Base-by-base conservation (phyloP, 2,113 vertebrate genomes). In the Tachysurus vachellii region DNA sequence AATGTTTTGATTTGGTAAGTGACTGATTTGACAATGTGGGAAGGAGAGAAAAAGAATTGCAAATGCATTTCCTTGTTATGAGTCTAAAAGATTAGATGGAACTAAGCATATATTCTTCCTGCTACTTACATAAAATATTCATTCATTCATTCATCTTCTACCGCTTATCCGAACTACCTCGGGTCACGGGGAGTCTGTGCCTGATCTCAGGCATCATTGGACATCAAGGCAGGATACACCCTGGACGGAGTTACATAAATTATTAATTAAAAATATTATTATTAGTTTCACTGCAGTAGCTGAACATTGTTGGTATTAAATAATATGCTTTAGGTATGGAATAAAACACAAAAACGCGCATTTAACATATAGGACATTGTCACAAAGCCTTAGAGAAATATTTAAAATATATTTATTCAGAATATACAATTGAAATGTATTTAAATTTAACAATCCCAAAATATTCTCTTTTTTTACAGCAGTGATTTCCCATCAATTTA, bases 41-140 rank as follows among this genome's bases (percentile, higher is more conserved):
- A 62, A 82, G 16, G 28, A 13, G 36, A n/a, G 14, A 36, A 36
- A 44, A 23, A 44, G 44, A 53, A 16, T 31, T 31, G 36, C 56
- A 42, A 57, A 26, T 44, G 80, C 57, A 82, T 57, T 82, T 82
- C 57, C 57, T 62, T 17, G 28, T 82, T 59, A 80, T 17, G 75
- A 56, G 2, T 14, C 7, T 53, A 26, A 26, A 1, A 68, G 5
- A 4, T 28, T 68, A 10, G 11, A 11, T 47, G 21, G 71, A 75
- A 47, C 71, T 47, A 13, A 42, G 42, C 36, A 44, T 26, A 31
- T n/a, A 80, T 54, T 79, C 17, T 2, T 57, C 19, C 14, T 57
- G 77, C n/a, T 80, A 19, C 16, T 28, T 80, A 36, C 16, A 42
- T 9, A 2, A 28, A 54, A 42, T 6, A 77, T n/a, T 54, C 28